Conservation (phyloP, 1,140 invertebrate species). For the Bombus cullumanus region DNA sequence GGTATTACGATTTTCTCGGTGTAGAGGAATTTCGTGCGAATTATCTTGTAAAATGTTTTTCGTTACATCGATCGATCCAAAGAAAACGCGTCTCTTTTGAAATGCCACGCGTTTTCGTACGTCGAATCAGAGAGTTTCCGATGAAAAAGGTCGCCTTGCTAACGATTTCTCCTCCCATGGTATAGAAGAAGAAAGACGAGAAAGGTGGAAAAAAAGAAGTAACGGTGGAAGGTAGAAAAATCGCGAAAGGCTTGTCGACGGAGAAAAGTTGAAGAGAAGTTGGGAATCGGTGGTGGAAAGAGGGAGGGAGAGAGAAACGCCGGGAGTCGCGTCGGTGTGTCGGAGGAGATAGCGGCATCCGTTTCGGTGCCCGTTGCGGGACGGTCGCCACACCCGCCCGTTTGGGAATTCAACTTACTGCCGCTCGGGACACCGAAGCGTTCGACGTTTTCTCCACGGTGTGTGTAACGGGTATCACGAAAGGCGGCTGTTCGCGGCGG, state of each 20-base stretch:
- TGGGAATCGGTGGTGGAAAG: background rate
- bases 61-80: too few relatives aligned
- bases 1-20: too few relatives aligned
- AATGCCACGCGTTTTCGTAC: background rate
- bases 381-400: conserved; percentile 83
- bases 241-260: background rate
- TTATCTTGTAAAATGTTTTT: too few relatives aligned
- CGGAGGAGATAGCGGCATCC: conserved; percentile 68
- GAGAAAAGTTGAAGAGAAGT: conserved; percentile 22
- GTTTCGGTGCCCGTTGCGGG: conserved; percentile 80
- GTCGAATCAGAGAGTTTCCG: too few relatives aligned
- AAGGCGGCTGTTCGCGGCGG: conserved; percentile 44
- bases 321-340: conserved; percentile 43
- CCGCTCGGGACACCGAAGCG: conserved; percentile 66
- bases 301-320: conserved; percentile 18
- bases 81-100: background rate
- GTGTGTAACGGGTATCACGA: conserved; percentile 64
- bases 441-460: conserved; percentile 63
- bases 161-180: background rate
- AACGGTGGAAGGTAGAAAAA: conserved; percentile 1
- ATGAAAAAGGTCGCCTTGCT: too few relatives aligned
- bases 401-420: conserved; percentile 83
- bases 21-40: too few relatives aligned
- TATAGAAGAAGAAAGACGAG: background rate
- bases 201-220: too few relatives aligned